Evolutionary conservation across 2,888 invertebrate species (phyloP).

Genomic region (Mechanitis messenoides): DNA sequence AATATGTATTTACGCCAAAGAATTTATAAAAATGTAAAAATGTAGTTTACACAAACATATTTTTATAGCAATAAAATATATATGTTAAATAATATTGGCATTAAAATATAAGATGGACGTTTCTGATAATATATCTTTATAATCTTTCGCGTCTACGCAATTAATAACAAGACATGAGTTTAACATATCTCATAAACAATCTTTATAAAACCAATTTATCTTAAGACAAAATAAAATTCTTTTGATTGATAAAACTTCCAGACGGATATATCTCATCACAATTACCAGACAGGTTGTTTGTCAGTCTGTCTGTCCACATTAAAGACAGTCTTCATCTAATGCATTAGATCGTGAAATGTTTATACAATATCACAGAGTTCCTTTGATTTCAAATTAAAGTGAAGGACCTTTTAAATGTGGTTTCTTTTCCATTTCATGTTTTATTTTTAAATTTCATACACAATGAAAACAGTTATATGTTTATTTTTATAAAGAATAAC

Average conservation of each 20-base stretch:
- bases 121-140: no score
- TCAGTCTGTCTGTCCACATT: conserved; percentile 49
- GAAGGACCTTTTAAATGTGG: conserved; percentile 23
- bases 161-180: no score
- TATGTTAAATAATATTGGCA: no score
- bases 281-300: conserved; percentile 36
- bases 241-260: conserved; percentile 5
- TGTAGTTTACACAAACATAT: no score
- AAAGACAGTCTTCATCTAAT: conserved; percentile 53
- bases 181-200: no score
- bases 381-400: conserved; percentile 23
- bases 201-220: background rate
- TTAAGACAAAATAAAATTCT: conserved; percentile 5
- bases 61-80: no score
- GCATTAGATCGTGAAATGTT: conserved; percentile 51
- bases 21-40: no score
- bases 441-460: no score
- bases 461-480: no score
- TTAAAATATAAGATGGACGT: no score
- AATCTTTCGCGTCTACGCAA: no score
- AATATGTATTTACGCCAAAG: no score
- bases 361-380: conserved; percentile 35
- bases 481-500: background rate
- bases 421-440: background rate
- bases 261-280: conserved; percentile 22